These are phyloP conservation scores for Dallia pectoralis DNA, from an alignment of 2,797 vertebrate species.

Conservation along the genomic window DNA sequence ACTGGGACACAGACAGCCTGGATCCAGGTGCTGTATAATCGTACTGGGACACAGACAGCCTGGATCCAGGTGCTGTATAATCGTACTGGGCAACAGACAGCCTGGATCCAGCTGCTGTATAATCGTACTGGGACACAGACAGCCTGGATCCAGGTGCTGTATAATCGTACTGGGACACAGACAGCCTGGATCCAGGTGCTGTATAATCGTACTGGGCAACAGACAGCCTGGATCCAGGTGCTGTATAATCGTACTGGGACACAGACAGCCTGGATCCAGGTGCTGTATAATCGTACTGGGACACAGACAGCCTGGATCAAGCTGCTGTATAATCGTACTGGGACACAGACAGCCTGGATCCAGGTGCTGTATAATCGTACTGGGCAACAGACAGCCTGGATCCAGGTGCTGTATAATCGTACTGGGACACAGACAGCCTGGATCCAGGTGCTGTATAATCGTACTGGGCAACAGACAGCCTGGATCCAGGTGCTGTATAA, in stretches of 20 bases:
- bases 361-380: background rate
- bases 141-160: background rate
- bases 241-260: background rate
- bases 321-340: background rate
- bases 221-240: background rate
- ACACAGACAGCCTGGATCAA: background rate
- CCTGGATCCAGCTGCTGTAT: background rate
- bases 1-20: background rate
- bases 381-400: background rate
- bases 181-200: background rate
- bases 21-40: background rate
- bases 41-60: background rate
- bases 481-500: background rate
- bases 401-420: background rate
- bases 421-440: background rate
- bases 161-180: background rate
- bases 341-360: background rate
- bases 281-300: background rate
- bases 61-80: background rate
- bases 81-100: background rate
- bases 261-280: background rate
- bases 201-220: background rate
- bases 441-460: background rate
- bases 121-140: background rate
- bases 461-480: background rate